Evolutionary conservation across 2,888 invertebrate genomes (phyloP), one percentile per base, ranked within the genome.

Genomic region (Oithona nana): DNA sequence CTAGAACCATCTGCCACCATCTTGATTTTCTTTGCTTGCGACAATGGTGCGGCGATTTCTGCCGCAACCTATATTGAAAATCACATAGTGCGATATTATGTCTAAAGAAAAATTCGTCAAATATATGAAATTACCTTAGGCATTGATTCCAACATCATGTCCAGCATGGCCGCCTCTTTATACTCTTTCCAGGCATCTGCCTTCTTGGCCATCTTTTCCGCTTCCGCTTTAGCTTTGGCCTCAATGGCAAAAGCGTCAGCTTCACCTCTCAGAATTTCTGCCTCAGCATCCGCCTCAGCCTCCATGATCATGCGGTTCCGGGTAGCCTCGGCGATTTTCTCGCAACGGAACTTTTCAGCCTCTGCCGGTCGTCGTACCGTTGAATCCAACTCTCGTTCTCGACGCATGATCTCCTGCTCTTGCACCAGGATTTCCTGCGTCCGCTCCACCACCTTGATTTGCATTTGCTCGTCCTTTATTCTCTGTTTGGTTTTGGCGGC

Each of bases 121-220:
- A 48, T 31, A n/a, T 29, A 11, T 26, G 52, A 22, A 29, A 22
- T 20, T 73, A 94, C 94, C 83, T 92, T 93, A 22, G 95, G 95
- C 70, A 97, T 76, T 49, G 88, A 86, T 63, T 94, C 92, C 65
- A 97, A 80, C 71, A 94, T 83, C 94, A 97, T 95, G 71, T 95
- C 94, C 64, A 90, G 82, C 84, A 92, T 88, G 13, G 93, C 92
- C 31, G 93, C 92, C 60, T 86, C 89, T 67, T 92, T 88, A 74
- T 95, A 97, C 71, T 94, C 92, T 71, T 86, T 87, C 84, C 87
- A 95, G 20, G 97, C 95, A 69, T 93, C 93, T 0, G 94, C 95
- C 71, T 95, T 97, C 76, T 89, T 89, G 1, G 86, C 81, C 89
- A 95, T 93, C 75, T 94, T 94, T 73, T 90, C 92, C 0, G 94